Percentiles rank a stretch among this genome's conserved stretches.
phyloP scores from a whole-genome alignment of 2,113 vertebrate genomes.

The Astatotilapia flaviijosephi region DNA sequence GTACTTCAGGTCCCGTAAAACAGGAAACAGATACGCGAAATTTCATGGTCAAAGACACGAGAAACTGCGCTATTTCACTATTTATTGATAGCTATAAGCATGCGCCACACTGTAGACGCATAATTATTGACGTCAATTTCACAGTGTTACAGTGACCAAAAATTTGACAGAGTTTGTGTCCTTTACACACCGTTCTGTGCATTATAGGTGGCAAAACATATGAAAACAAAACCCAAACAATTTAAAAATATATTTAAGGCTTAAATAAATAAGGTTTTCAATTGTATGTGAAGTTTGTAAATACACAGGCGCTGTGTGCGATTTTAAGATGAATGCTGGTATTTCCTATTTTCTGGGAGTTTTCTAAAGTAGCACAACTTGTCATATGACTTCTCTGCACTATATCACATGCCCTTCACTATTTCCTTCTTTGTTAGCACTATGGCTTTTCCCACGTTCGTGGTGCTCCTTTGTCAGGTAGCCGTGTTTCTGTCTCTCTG shows the following conservation, averaged over 20 bases:
- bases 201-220: background rate
- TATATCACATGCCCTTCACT: slow-evolving; percentile 14
- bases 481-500: background rate
- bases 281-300: background rate
- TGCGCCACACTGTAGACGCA: background rate
- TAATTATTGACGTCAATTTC: background rate
- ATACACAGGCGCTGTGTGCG: background rate
- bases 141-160: background rate
- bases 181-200: background rate
- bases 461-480: background rate
- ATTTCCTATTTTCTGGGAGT: background rate
- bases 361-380: background rate
- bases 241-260: background rate
- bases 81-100: background rate
- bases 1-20: background rate
- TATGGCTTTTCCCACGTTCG: slow-evolving; percentile 15
- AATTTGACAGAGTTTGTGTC: background rate
- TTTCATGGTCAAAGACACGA: background rate
- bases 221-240: background rate
- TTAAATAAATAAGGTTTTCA: background rate
- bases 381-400: slow-evolving; percentile 44
- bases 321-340: accelerated
- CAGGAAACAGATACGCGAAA: background rate
- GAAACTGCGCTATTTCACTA: background rate
- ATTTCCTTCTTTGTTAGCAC: background rate